Conservation (phyloP, 2,888 invertebrate genomes). For the Apamea crenata region DNA sequence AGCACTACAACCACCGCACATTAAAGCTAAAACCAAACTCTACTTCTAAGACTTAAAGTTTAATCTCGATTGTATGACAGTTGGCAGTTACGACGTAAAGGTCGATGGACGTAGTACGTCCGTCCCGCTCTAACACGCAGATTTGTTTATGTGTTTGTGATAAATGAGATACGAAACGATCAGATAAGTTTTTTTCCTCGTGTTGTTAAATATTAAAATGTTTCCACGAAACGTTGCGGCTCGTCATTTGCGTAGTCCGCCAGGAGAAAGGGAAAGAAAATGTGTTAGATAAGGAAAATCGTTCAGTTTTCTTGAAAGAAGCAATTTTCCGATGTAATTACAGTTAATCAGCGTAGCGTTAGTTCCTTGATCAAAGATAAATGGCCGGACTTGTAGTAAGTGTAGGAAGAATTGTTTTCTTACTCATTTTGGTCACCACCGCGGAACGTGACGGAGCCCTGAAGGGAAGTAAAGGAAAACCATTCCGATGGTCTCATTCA, state of each 20-base stretch:
- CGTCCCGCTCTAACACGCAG: slow-evolving; percentile 52
- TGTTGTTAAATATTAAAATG: slow-evolving; percentile 48
- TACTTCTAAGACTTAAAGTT: slow-evolving; percentile 24
- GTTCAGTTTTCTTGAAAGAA: slow-evolving; percentile 17
- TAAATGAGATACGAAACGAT: slow-evolving; percentile 58
- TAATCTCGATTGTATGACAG: slow-evolving; percentile 7
- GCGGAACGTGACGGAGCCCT: background rate
- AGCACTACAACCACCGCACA: slow-evolving; percentile 1
- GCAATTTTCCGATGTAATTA: slow-evolving; percentile 44
- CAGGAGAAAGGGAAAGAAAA: slow-evolving; percentile 14
- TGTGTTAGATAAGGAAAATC: slow-evolving; percentile 37
- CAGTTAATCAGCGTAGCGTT: slow-evolving; percentile 22
- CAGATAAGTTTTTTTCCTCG: slow-evolving; percentile 54
- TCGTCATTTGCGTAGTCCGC: background rate
- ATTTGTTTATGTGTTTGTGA: slow-evolving; percentile 57
- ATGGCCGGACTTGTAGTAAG: background rate
- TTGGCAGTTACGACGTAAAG: slow-evolving; percentile 29
- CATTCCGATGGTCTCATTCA: background rate
- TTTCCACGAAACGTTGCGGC: slow-evolving; percentile 27
- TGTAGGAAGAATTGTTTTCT: background rate
- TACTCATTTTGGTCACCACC: background rate
- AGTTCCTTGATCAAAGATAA: slow-evolving; percentile 42
- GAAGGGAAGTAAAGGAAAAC: background rate
- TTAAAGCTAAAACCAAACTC: slow-evolving; percentile 33
- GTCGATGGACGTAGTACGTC: slow-evolving; percentile 11